Evolutionary conservation across 2,888 invertebrate species (phyloP).

Genomic region (Ophioninae sp.): DNA sequence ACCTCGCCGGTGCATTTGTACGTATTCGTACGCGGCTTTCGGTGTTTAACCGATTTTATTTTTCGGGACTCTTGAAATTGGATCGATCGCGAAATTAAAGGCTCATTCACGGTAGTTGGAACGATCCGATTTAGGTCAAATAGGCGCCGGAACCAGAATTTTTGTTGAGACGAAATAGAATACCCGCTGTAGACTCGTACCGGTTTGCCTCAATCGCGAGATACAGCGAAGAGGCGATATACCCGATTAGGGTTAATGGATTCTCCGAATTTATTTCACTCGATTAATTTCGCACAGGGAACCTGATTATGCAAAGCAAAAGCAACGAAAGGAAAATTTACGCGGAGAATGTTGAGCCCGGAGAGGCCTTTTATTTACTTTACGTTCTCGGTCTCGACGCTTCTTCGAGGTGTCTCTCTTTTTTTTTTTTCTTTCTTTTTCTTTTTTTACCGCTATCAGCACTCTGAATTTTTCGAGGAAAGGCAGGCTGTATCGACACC

Average conservation of each 20-base stretch:
- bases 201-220: constrained; percentile 38
- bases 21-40: background rate
- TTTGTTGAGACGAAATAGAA: too few species aligned
- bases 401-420: constrained; percentile 22
- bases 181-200: background rate
- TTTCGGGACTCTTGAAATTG: too few species aligned
- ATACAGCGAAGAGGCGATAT: constrained; percentile 52
- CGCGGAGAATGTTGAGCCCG: constrained; percentile 3
- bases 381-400: background rate
- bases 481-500: constrained; percentile 30
- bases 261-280: constrained; percentile 77
- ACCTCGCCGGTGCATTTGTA: too few species aligned
- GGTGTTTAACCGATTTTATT: background rate
- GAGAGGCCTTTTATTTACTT: constrained; percentile 15
- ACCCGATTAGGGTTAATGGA: constrained; percentile 75
- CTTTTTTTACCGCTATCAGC: constrained; percentile 60
- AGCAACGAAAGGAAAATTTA: constrained; percentile 49
- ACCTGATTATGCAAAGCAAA: constrained; percentile 57
- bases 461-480: constrained; percentile 54
- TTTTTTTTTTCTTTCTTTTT: too few species aligned
- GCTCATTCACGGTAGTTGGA: too few species aligned
- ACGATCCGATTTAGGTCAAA: too few species aligned
- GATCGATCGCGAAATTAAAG: too few species aligned
- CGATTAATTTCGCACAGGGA: constrained; percentile 78
- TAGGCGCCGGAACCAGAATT: too few species aligned